Evolutionary conservation across 2,797 vertebrate species (phyloP), one percentile per base, ranked within the genome.

Genomic region (Intellagama lesueurii): DNA sequence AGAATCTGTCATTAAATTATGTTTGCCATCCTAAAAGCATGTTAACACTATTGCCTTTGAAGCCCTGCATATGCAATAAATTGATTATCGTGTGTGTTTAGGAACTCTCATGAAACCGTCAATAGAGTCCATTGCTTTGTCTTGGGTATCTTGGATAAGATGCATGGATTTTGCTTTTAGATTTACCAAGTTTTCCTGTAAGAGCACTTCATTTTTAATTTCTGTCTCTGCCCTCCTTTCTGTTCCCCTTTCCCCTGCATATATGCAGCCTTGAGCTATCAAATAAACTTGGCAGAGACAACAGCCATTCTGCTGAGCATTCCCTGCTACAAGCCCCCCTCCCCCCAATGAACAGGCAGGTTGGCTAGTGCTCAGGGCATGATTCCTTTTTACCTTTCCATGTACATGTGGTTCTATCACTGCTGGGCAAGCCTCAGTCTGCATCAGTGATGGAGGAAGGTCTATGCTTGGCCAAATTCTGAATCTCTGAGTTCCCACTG

Each of bases 401-500:
- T 89, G 83, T 92, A 92, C 87, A 87, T 75, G 82, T 86, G 72
- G 84, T 89, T 94, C 81, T 73, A 86, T 92, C 92, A 94, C 90
- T 0, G 1, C 92, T 91, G 90, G 93, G 88, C 89, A 94, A 87
- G 88, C 76, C 83, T 92, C 93, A 93, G 90, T 70, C 76, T 95
- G 93, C 86, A 70, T 7, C 0, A 0, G 84, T 95, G 95, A 95
- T 90, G 94, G 88, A 95, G 88, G 81, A 93, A 93, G 5, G 94
- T 95, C 91, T 92, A 91, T 91, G 92, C 93, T 81, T 94, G 94
- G 88, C 92, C 92, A 91, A 92, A 93, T 93, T 94, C 91, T 6
- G 81, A 86, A 52, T 86, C 93, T 95, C 93, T 93, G 91, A 89
- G 92, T 93, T 91, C 47, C 93, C 92, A 88, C 89, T 92, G 88